Evolutionary conservation across 2,113 vertebrate genomes (phyloP), one percentile per base, ranked within the genome.

Genomic region (Clarias magur): DNA sequence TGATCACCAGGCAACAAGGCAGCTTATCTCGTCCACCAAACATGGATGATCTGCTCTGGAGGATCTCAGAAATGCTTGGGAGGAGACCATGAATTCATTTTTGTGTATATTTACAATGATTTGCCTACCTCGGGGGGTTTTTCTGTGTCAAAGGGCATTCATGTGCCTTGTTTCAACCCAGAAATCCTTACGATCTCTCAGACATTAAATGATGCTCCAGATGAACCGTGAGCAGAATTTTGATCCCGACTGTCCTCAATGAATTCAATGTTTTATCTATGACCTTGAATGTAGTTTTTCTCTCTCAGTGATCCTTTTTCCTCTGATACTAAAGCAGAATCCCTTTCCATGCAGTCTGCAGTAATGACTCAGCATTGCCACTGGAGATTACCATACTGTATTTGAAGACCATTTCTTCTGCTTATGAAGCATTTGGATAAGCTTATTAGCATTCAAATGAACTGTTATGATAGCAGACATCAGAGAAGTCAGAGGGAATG

Each of bases 61-160:
- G 85, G 90, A 91, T 93, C 94, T 89, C 92, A 92, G 88, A 85
- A 90, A 92, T 89, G 90, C 59, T 75, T 86, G 67, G 88, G 76
- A 67, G 90, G 88, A 78, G 68, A 67, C 54, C 75, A 42, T 85
- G 34, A 34, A 80, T 88, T 81, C 42, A 83, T 83, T 78, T 83
- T 83, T 54, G n/a, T 9, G 27, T 48, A 73, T 86, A 62, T 60
- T 59, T 15, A 68, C 13, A 42, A 19, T 38, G 53, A 80, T 86
- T 86, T 80, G 53, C 42, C 80, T 80, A 34, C 59, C 59, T 83
- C 19, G 11, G n/a, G 48, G 21, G 23, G n/a, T 42, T 59, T 21
- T n/a, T 23, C 16, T 38, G 57, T 72, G 27, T 67, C 65, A 67
- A 72, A 38, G 15, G 11, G 54, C 53, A 57, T 81, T 27, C 65